Evolutionary conservation across 1,140 invertebrate species (phyloP).

Genomic region (Euwallacea fornicatus): DNA sequence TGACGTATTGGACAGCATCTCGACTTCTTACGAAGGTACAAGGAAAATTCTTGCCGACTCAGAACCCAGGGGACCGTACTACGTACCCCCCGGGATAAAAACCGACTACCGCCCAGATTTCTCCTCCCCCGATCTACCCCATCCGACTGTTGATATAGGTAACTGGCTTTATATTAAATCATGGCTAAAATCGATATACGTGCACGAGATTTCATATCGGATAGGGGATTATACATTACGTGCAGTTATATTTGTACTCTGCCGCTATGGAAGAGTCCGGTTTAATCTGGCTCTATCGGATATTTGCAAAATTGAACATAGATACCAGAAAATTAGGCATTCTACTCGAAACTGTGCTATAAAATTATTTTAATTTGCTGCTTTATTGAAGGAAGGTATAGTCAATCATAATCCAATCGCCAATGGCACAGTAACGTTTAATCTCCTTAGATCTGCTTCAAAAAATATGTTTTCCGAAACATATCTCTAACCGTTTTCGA

Average conservation of each 20-base stretch:
- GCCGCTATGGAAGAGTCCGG: neutral
- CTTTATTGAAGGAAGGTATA: no score
- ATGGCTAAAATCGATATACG: conserved; percentile 24
- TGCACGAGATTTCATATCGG: conserved; percentile 15
- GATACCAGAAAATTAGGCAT: no score
- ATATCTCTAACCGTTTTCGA: no score
- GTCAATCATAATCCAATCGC: no score
- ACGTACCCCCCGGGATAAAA: conserved; percentile 48
- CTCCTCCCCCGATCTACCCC: conserved; percentile 48
- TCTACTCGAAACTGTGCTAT: no score
- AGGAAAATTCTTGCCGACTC: conserved; percentile 55
- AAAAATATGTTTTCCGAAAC: no score
- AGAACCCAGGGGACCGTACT: conserved; percentile 49
- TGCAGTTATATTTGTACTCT: conserved; percentile 14
- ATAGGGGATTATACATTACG: conserved; percentile 16
- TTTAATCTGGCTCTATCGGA: conserved; percentile 6
- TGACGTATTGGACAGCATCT: conserved; percentile 58
- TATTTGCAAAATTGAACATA: conserved; percentile 10
- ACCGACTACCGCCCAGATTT: conserved; percentile 39
- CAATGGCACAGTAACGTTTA: no score
- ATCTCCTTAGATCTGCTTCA: no score
- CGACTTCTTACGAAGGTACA: conserved; percentile 56
- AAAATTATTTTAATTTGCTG: no score
- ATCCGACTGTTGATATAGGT: conserved; percentile 53
- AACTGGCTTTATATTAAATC: conserved; percentile 35